These are phyloP conservation scores for Macrocentrus cingulum DNA, from an alignment of 1,140 invertebrate genomes.

Conservation along the genomic window DNA sequence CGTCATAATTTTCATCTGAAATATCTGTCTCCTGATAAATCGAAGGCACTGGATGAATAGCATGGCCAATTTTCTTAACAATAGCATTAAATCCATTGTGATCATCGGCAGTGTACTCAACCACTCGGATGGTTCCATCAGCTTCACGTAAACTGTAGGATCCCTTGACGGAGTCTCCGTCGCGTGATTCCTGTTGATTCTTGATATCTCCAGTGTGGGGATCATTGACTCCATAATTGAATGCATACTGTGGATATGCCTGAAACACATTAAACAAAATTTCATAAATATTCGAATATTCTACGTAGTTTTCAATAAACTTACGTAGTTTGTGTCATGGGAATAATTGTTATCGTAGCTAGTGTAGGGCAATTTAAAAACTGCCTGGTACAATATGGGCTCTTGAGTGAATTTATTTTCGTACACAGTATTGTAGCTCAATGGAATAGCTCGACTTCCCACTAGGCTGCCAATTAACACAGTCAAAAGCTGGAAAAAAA, in stretches of 20 bases:
- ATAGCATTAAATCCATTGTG: slow-evolving; percentile 57
- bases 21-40: not conserved
- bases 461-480: slow-evolving; percentile 6
- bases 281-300: not conserved
- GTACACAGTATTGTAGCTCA: slow-evolving; percentile 20
- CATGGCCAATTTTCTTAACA: slow-evolving; percentile 53
- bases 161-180: slow-evolving; percentile 57
- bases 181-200: slow-evolving; percentile 51
- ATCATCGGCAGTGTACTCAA: slow-evolving; percentile 55
- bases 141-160: slow-evolving; percentile 55
- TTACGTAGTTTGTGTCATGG: slow-evolving; percentile 22
- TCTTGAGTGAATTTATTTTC: slow-evolving; percentile 9
- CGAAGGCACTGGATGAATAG: slow-evolving; percentile 40
- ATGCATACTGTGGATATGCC: slow-evolving; percentile 51
- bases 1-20: too few relatives aligned
- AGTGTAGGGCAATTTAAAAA: slow-evolving; percentile 8
- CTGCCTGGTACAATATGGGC: slow-evolving; percentile 13
- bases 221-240: slow-evolving; percentile 55
- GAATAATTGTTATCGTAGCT: slow-evolving; percentile 9
- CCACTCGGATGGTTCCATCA: slow-evolving; percentile 54
- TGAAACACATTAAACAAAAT: slow-evolving; percentile 25
- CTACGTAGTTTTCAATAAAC: not conserved
- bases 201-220: slow-evolving; percentile 56
- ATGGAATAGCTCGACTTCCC: slow-evolving; percentile 6
- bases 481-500: slow-evolving; percentile 14